Percentiles rank a stretch among this genome's conserved stretches.
Evolutionary conservation across 2,888 invertebrate genomes (phyloP).

Genomic region (Eustalomyia histrio): DNA sequence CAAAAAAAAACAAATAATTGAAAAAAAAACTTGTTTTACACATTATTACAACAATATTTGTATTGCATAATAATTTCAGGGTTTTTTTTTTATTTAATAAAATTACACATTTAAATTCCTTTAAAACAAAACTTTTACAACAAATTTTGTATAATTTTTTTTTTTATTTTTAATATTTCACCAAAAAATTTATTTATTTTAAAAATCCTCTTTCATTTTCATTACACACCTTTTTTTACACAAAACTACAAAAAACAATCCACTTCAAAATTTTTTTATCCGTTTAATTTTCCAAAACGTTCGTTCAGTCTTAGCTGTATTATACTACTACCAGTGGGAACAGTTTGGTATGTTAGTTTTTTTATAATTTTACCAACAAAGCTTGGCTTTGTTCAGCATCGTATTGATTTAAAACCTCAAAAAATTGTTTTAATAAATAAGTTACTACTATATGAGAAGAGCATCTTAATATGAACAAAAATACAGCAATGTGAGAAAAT

Average conservation of each 20-base stretch:
- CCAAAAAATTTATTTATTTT: slow-evolving; percentile 12
- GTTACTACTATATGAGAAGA: neutral
- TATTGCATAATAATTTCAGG: slow-evolving; percentile 45
- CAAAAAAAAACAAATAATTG: neutral
- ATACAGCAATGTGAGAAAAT: neutral
- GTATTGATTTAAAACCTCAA: neutral
- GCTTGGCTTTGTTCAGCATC: slow-evolving; percentile 71
- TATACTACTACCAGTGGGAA: slow-evolving; percentile 74
- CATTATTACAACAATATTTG: slow-evolving; percentile 31
- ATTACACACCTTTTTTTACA: slow-evolving; percentile 22
- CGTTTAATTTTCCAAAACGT: slow-evolving; percentile 43
- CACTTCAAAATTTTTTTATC: slow-evolving; percentile 12
- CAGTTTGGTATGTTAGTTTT: slow-evolving; percentile 73
- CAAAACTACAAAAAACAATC: neutral
- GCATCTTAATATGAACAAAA: neutral
- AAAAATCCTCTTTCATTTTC: neutral
- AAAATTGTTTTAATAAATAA: neutral
- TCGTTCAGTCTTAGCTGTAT: slow-evolving; percentile 45
- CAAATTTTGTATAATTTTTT: neutral
- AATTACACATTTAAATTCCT: neutral
- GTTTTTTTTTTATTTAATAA: neutral
- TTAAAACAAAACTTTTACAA: neutral
- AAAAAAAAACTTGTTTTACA: slow-evolving; percentile 48
- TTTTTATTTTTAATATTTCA: slow-evolving; percentile 3
- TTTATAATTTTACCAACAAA: slow-evolving; percentile 76